phyloP scores from a whole-genome alignment of 2,797 vertebrate species.

The Malurus splendens region DNA sequence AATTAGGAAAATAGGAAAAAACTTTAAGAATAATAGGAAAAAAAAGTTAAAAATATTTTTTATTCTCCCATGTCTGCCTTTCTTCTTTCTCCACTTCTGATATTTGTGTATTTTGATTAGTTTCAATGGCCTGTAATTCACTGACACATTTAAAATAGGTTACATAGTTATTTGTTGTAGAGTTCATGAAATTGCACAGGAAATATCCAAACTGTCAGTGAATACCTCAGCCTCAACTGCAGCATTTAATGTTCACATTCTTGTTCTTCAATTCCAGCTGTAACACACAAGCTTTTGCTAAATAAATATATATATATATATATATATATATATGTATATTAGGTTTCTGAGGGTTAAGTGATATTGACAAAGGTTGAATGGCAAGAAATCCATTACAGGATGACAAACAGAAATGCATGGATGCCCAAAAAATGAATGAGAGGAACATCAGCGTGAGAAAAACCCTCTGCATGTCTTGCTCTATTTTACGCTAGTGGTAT shows the following conservation, averaged over 20 bases:
- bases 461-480: rapidly evolving
- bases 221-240: background rate
- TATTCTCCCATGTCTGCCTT: background rate
- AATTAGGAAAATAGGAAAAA: no score
- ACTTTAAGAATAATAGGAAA: background rate
- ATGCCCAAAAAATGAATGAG: background rate
- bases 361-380: background rate
- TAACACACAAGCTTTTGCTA: background rate
- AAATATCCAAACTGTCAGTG: background rate
- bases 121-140: background rate
- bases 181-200: background rate
- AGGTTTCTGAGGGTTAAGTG: background rate
- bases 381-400: background rate
- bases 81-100: background rate
- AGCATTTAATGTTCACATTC: background rate
- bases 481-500: background rate
- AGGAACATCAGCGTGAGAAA: background rate
- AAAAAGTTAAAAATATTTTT: background rate
- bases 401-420: background rate
- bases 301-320: background rate
- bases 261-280: background rate
- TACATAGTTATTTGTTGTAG: background rate
- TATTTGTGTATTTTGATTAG: background rate
- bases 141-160: background rate
- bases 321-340: no score